A percentile compares a stretch with the other conserved stretches of the same genome.
Conservation (phyloP, 2,113 vertebrate species). For the Octodon degus region DNA sequence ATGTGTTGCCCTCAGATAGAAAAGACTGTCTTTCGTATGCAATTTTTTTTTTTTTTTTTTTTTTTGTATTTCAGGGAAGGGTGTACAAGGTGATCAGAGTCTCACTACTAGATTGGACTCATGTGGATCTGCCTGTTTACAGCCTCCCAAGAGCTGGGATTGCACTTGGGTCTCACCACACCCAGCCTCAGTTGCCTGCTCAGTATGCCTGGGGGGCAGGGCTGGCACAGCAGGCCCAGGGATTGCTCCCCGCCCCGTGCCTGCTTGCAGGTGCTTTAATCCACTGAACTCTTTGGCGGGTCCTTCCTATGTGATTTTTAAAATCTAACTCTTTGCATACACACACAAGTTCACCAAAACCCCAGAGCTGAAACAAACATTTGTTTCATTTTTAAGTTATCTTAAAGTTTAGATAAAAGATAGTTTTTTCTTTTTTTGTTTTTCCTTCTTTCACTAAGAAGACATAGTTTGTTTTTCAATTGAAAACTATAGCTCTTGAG, state of each 20-base stretch:
- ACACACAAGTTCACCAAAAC: background rate
- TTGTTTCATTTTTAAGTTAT: background rate
- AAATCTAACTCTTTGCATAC: background rate
- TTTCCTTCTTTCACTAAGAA: background rate
- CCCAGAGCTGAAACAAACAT: background rate
- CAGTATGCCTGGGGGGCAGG: too few relatives aligned
- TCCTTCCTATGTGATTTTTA: background rate
- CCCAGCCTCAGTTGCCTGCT: too few relatives aligned
- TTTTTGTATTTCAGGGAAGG: too few relatives aligned
- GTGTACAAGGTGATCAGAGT: too few relatives aligned
- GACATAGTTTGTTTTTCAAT: background rate
- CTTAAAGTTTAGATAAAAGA: background rate
- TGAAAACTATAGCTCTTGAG: slow-evolving; percentile 1
- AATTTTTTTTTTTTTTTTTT: background rate
- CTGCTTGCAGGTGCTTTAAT: too few relatives aligned
- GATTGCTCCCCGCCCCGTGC: too few relatives aligned
- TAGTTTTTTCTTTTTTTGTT: background rate
- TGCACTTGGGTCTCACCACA: too few relatives aligned
- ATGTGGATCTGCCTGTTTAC: too few relatives aligned
- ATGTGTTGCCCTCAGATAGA: background rate
- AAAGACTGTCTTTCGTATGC: background rate
- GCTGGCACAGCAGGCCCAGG: too few relatives aligned
- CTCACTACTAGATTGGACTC: too few relatives aligned
- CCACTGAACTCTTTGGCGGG: too few relatives aligned
- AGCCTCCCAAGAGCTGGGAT: too few relatives aligned